phyloP scores from a whole-genome alignment of 2,797 vertebrate species.

The Monodelphis domestica region DNA sequence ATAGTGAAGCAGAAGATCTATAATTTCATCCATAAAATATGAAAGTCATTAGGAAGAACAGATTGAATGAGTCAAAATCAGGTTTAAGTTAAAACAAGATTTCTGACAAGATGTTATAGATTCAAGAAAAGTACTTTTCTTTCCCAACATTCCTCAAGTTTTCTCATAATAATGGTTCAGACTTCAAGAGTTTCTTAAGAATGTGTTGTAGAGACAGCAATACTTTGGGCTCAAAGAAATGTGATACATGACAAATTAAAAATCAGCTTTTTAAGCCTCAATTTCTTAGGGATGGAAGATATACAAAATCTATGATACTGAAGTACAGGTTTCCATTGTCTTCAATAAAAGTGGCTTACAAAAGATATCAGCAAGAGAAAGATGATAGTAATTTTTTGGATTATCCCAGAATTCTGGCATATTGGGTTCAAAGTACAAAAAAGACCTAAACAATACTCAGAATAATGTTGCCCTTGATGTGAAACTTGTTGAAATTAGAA shows the following conservation, averaged over 20 bases:
- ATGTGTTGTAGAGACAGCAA: neutral
- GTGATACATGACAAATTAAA: conserved; percentile 48
- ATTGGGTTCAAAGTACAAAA: conserved; percentile 33
- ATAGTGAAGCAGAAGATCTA: neutral
- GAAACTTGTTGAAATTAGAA: conserved; percentile 33
- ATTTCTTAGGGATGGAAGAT: conserved; percentile 47
- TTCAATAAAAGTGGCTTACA: neutral
- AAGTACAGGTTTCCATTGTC: conserved; percentile 26
- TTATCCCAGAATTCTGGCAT: conserved; percentile 33
- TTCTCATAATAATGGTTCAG: neutral
- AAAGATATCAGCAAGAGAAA: neutral
- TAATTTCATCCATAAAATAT: neutral
- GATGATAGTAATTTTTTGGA: neutral
- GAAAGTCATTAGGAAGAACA: neutral
- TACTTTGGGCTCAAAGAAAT: conserved; percentile 28
- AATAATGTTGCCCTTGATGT: conserved; percentile 25
- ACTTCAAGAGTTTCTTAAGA: conserved; percentile 19
- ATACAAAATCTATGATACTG: conserved; percentile 42
- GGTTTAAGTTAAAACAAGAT: conserved; percentile 33
- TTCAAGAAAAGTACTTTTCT: conserved; percentile 21
- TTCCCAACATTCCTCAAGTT: conserved; percentile 2
- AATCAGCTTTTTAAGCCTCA: conserved; percentile 2
- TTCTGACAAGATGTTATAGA: neutral
- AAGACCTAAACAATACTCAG: neutral
- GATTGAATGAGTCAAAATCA: conserved; percentile 30